phyloP scores from a whole-genome alignment of 2,888 invertebrate genomes.

The Cryptus armator region DNA sequence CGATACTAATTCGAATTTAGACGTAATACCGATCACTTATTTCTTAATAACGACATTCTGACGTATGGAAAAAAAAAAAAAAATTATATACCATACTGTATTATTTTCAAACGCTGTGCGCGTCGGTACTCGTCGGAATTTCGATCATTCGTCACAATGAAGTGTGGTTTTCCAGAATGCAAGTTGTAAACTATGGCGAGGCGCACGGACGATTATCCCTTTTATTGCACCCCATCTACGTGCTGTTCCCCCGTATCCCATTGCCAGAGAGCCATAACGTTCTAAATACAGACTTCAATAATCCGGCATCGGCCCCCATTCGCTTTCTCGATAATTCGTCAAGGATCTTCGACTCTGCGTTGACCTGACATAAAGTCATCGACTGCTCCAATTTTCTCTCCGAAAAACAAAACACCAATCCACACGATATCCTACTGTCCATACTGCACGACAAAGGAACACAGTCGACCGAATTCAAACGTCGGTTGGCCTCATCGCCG shows the following conservation, averaged over 20 bases:
- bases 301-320: neutral
- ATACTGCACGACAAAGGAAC: neutral
- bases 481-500: constrained; percentile 32
- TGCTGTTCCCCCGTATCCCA: neutral
- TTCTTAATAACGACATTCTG: too few relatives aligned
- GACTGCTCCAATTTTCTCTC: constrained; percentile 21
- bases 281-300: neutral
- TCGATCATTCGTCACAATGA: neutral
- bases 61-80: too few relatives aligned
- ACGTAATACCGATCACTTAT: neutral
- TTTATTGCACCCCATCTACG: constrained; percentile 29
- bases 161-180: constrained; percentile 25
- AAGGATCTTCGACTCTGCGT: neutral
- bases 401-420: neutral
- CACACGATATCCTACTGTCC: neutral
- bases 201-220: constrained; percentile 23
- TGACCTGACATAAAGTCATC: neutral
- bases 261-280: neutral
- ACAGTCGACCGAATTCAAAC: neutral
- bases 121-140: neutral
- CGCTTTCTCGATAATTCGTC: constrained; percentile 5
- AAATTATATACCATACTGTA: neutral
- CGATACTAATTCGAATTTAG: too few relatives aligned
- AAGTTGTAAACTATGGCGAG: neutral
- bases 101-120: neutral